These are phyloP conservation scores for Emydoidea blandingii DNA, from an alignment of 2,797 vertebrate genomes.

Conservation along the genomic window DNA sequence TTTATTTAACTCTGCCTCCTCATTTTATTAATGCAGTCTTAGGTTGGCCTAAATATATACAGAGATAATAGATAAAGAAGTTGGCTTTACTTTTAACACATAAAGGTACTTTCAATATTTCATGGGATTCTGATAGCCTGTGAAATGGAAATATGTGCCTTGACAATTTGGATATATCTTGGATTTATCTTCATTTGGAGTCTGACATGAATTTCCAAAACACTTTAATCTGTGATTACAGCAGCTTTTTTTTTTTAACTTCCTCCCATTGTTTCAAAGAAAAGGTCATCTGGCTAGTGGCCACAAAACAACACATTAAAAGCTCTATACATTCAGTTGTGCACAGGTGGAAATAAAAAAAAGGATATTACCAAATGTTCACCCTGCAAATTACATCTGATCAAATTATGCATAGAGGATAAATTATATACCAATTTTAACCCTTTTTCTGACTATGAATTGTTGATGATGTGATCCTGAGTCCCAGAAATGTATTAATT, in stretches of 20 bases:
- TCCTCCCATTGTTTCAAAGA: slow-evolving; percentile 69
- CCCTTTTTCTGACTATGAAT: not conserved
- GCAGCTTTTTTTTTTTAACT: slow-evolving; percentile 30
- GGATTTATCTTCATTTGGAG: slow-evolving; percentile 56
- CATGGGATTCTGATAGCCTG: slow-evolving; percentile 10
- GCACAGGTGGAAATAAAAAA: not conserved
- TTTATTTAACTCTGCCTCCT: not conserved
- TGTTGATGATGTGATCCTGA: not conserved
- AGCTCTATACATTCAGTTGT: not conserved
- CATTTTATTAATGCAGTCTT: not conserved
- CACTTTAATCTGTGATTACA: slow-evolving; percentile 32
- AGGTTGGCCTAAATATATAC: not conserved
- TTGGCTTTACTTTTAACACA: not conserved
- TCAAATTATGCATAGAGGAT: not conserved
- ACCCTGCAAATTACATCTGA: not conserved
- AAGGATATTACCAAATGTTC: not conserved
- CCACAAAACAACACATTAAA: not conserved
- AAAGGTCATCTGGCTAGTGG: slow-evolving; percentile 23
- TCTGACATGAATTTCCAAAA: slow-evolving; percentile 56
- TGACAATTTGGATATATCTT: not conserved
- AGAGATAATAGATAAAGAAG: not conserved
- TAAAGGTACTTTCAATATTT: slow-evolving; percentile 5
- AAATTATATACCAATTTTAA: not conserved
- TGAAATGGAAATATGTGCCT: slow-evolving; percentile 33
- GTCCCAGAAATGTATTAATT: not conserved